Evolutionary conservation across 2,797 vertebrate genomes (phyloP), one percentile per base, ranked within the genome.

Genomic region (Chelon labrosus): DNA sequence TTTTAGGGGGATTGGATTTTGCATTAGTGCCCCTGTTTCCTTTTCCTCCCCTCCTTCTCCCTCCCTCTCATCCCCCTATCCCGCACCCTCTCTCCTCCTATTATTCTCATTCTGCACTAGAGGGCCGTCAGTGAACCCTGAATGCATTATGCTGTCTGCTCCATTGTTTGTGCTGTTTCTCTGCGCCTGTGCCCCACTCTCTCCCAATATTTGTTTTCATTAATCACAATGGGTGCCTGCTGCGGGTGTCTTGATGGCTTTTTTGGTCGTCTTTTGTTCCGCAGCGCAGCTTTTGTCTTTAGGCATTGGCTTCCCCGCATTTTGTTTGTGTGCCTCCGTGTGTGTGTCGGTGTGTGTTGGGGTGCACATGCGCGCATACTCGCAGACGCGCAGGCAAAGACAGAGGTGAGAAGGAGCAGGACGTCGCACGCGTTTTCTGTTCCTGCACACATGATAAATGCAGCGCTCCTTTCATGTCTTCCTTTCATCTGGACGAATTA

Each of bases 121-220:
- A 91, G 91, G 87, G 89, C 91, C 86, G 85, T 93, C 90, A 90
- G 86, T 82, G 79, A 88, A 89, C 83, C 90, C 91, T 90, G 89
- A 90, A 90, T 89, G 89, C 80, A 85, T 91, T 90, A 91, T 80
- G 80, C 84, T 85, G 92, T 91, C 90, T 91, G 89, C 86, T 90
- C 86, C 85, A 90, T 93, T 92, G 90, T 92, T 92, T 91, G 90
- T 84, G 87, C 87, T 85, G 87, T 91, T 91, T 92, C 88, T 86
- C 84, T 82, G 85, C 56, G 85, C 82, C 83, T 79, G 80, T 81
- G 83, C 85, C 87, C 82, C 81, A 78, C 87, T 93, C 89, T 90
- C 87, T 89, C 90, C 94, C 94, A 95, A 95, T 95, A 94, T 96
- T 96, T 96, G 93, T 96, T 96, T 96, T 96, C 94, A 97, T 96